These are phyloP conservation scores for Sebastes schlegelii DNA, from an alignment of 2,113 vertebrate genomes.

Conservation along the genomic window DNA sequence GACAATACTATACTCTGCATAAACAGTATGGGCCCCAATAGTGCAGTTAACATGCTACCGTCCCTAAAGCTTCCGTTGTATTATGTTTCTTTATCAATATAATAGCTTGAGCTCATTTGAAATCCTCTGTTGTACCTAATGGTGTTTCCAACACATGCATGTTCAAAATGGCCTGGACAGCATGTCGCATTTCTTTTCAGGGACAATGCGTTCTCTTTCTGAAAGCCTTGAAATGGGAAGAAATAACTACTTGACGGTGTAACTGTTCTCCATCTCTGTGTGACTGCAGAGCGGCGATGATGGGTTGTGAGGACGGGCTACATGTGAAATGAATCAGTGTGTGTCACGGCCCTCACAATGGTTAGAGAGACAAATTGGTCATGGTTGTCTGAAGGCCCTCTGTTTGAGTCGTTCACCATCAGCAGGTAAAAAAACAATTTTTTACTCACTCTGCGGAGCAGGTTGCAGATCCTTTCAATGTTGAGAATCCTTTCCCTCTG, in stretches of 20 bases:
- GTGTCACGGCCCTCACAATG: slow-evolving; percentile 58
- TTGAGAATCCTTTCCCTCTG: slow-evolving; percentile 94
- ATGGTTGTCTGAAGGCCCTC: slow-evolving; percentile 46
- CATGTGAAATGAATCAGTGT: slow-evolving; percentile 59
- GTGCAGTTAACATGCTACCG: not conserved
- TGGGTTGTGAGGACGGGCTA: slow-evolving; percentile 12
- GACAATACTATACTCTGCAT: not conserved
- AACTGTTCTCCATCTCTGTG: slow-evolving; percentile 19
- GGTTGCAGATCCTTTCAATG: slow-evolving; percentile 94
- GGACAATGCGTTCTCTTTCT: slow-evolving; percentile 1
- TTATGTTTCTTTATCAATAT: not conserved
- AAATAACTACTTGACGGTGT: not conserved
- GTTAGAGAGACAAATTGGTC: slow-evolving; percentile 53
- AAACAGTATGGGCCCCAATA: not conserved
- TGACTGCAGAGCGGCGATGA: slow-evolving; percentile 16
- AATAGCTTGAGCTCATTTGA: slow-evolving; percentile 7
- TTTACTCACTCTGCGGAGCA: slow-evolving; percentile 90
- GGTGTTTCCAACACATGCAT: not conserved
- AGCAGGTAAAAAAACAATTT: slow-evolving; percentile 49
- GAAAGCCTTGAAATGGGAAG: slow-evolving; percentile 12
- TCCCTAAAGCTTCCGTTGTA: not conserved
- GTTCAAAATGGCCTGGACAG: slow-evolving; percentile 37
- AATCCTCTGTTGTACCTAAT: not conserved
- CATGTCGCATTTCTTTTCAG: not conserved
- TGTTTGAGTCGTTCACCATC: slow-evolving; percentile 47